phyloP scores from a whole-genome alignment of 2,797 vertebrate genomes.

The Spea hammondii region DNA sequence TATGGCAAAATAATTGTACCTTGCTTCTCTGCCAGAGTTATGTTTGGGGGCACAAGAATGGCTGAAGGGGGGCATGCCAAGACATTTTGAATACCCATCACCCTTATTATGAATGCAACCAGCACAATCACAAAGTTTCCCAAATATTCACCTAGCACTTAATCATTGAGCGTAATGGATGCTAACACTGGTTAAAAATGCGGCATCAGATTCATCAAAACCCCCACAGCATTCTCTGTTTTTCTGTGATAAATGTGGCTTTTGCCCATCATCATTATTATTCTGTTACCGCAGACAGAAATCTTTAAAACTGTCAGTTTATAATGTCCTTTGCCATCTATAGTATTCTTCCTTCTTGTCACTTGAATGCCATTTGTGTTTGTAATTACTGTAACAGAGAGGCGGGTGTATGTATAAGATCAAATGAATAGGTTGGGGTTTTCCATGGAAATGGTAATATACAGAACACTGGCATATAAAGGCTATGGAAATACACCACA shows the following conservation, averaged over 20 bases:
- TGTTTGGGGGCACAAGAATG: too few relatives aligned
- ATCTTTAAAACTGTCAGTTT: not conserved
- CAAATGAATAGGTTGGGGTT: not conserved
- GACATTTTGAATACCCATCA: constrained; percentile 15
- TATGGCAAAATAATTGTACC: too few relatives aligned
- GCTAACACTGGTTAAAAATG: not conserved
- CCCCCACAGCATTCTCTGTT: not conserved
- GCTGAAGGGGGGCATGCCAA: too few relatives aligned
- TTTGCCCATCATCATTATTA: not conserved
- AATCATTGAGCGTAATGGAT: not conserved
- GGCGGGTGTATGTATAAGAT: not conserved
- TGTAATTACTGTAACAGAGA: not conserved
- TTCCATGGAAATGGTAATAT: not conserved
- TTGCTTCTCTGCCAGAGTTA: too few relatives aligned
- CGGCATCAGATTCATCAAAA: not conserved
- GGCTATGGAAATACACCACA: too few relatives aligned
- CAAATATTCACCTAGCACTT: not conserved
- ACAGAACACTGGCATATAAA: too few relatives aligned
- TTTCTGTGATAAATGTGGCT: not conserved
- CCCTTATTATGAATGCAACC: constrained; percentile 35
- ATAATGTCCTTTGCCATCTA: not conserved
- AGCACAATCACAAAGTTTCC: not conserved
- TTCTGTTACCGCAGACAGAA: not conserved
- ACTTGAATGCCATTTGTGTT: not conserved
- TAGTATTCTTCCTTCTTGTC: not conserved